Base-by-base conservation (phyloP, 2,797 vertebrate genomes). In the Macroramphosus scolopax region DNA sequence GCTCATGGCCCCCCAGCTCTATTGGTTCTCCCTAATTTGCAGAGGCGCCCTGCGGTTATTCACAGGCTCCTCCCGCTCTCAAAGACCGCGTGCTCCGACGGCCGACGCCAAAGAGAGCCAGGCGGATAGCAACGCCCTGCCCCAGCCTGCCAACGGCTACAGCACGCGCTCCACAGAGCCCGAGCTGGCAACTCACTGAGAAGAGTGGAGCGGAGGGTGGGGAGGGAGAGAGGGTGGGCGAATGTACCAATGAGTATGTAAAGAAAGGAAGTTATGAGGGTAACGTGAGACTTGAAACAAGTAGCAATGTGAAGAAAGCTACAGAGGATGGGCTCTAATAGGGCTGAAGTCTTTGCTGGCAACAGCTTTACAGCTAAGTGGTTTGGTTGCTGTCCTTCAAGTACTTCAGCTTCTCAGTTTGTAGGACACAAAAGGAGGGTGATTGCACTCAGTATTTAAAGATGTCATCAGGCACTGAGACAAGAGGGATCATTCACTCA, bases 11-110 rank as follows among this genome's bases (percentile, higher is more conserved):
- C 93, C 93, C 0, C 93, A 95, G 85, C 84, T 95, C 81, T 95
- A 95, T 77, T 95, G 93, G 93, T 95, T 95, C 80, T 92, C 89
- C 61, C 90, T 95, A 30, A 95, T 95, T 83, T 95, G 92, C 87
- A 81, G 92, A 0, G 92, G 92, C 1, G 93, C 93, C 13, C 82
- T 93, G 59, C 92, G 92, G 51, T 80, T 91, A 48, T 91, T 90
- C 73, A 81, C 35, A 10, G 81, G 88, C 49, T 58, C 81, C 36
- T 81, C 81, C 2, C 87, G 79, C 69, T 86, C 86, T 26, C 83
- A 58, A 61, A 77, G 78, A 34, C 78, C 75, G 2, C 65, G 68
- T 7, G 3, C 62, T 0, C 20, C 67, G 33, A 20, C 76, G 0
- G 31, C 56, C 2, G 46, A 69, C 6, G 25, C 77, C 16, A 84